These are phyloP conservation scores for Gallinago media DNA, from an alignment of 2,113 vertebrate species.

Conservation along the genomic window DNA sequence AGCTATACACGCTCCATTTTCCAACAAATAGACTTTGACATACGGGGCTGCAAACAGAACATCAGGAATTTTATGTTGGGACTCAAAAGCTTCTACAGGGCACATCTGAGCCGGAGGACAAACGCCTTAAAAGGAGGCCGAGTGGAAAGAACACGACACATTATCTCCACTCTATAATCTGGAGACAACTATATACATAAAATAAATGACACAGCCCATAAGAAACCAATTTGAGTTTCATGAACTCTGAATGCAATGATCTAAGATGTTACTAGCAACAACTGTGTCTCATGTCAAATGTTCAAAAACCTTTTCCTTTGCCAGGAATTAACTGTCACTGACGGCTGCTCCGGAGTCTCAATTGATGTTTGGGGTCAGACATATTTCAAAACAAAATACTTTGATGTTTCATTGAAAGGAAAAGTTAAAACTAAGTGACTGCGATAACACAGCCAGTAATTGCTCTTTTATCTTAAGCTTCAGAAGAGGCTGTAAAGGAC, in stretches of 20 bases:
- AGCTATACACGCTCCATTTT: constrained; percentile 95
- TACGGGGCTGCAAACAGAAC: constrained; percentile 87
- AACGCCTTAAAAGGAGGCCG: constrained; percentile 31
- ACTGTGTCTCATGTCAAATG: background rate
- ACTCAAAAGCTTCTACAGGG: background rate
- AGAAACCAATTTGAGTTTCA: background rate
- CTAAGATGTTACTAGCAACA: background rate
- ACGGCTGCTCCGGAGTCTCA: background rate
- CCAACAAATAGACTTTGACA: constrained; percentile 97
- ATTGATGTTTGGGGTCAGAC: background rate
- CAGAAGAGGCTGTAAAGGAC: background rate
- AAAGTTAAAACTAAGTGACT: background rate
- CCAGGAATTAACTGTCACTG: background rate
- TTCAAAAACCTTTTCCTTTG: background rate
- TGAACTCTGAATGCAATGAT: background rate
- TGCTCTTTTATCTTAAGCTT: background rate
- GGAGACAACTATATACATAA: background rate
- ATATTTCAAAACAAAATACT: background rate
- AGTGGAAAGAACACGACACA: background rate
- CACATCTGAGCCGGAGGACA: background rate
- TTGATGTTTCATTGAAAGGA: background rate
- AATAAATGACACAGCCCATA: background rate
- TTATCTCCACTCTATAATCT: background rate
- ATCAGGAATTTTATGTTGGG: constrained; percentile 2
- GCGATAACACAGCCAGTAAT: background rate